These are phyloP conservation scores for Gasterosteus nipponicus DNA, from an alignment of 2,113 vertebrate species.

Conservation along the genomic window DNA sequence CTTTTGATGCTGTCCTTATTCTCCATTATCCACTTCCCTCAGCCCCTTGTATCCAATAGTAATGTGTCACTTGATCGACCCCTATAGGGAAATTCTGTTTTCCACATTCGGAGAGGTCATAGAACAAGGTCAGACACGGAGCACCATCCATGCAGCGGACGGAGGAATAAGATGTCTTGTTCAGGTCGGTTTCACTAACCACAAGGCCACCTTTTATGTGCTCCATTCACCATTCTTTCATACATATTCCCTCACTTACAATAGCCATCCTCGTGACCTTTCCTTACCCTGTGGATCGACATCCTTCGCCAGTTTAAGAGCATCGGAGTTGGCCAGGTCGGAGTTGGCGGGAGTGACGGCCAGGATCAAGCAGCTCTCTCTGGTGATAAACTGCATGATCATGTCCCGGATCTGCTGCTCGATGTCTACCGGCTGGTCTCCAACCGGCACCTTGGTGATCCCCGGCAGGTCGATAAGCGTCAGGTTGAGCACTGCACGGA, in stretches of 20 bases:
- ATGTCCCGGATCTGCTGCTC: conserved; percentile 95
- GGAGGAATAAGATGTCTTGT: conserved; percentile 1
- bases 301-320: conserved; percentile 92
- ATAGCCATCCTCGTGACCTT: not conserved
- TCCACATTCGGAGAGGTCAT: conserved; percentile 46
- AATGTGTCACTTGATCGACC: conserved; percentile 38
- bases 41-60: conserved; percentile 33
- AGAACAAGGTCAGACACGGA: conserved; percentile 43
- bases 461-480: conserved; percentile 94
- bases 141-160: conserved; percentile 25
- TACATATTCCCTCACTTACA: not conserved
- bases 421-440: conserved; percentile 93
- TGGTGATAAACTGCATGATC: conserved; percentile 94
- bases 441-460: conserved; percentile 95
- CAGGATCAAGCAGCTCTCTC: conserved; percentile 93
- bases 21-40: conserved; percentile 2
- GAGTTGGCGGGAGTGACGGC: conserved; percentile 95
- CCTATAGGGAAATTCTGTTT: conserved; percentile 41
- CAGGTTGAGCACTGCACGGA: conserved; percentile 87
- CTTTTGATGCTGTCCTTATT: not conserved
- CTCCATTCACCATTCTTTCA: conserved; percentile 10
- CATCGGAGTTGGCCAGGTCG: conserved; percentile 94
- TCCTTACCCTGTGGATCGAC: conserved; percentile 94
- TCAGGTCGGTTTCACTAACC: conserved; percentile 1
- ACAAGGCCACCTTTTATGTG: not conserved